These are phyloP conservation scores for Lemur catta DNA, from an alignment of 2,797 vertebrate species.

Conservation along the genomic window DNA sequence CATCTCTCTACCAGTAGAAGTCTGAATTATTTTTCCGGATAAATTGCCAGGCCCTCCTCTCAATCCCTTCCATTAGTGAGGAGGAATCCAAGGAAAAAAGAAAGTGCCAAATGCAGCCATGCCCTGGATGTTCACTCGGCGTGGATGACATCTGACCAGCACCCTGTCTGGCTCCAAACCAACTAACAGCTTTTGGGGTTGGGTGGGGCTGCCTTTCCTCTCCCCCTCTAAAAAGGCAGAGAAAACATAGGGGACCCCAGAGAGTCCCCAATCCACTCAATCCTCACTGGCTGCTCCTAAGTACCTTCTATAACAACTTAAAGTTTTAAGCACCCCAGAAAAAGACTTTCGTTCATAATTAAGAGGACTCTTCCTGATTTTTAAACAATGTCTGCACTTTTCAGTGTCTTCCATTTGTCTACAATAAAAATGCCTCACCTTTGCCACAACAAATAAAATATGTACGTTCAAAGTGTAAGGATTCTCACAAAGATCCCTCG, in stretches of 20 bases:
- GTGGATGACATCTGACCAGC: not conserved
- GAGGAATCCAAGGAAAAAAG: not conserved
- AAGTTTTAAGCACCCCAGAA: not conserved
- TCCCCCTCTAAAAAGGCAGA: not conserved
- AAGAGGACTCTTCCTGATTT: not conserved
- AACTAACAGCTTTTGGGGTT: not conserved
- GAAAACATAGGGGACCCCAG: slow-evolving; percentile 11
- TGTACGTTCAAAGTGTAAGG: not conserved
- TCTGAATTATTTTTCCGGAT: slow-evolving; percentile 50
- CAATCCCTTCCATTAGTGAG: not conserved
- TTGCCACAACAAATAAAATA: not conserved
- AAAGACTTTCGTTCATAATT: not conserved
- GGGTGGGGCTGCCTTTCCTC: not conserved
- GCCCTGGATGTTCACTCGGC: not conserved
- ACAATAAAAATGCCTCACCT: not conserved
- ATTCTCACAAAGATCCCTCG: not conserved
- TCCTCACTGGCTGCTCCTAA: not conserved
- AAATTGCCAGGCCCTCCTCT: not conserved
- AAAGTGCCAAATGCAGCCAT: not conserved
- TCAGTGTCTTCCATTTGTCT: not conserved
- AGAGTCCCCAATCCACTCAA: not conserved
- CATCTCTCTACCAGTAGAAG: not conserved
- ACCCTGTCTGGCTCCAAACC: not conserved
- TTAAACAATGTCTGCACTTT: not conserved
- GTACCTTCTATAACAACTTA: not conserved